A percentile compares a stretch with the other conserved stretches of the same genome.
Evolutionary conservation across 1,140 invertebrate genomes (phyloP).

Genomic region (Palaemon carinicauda): DNA sequence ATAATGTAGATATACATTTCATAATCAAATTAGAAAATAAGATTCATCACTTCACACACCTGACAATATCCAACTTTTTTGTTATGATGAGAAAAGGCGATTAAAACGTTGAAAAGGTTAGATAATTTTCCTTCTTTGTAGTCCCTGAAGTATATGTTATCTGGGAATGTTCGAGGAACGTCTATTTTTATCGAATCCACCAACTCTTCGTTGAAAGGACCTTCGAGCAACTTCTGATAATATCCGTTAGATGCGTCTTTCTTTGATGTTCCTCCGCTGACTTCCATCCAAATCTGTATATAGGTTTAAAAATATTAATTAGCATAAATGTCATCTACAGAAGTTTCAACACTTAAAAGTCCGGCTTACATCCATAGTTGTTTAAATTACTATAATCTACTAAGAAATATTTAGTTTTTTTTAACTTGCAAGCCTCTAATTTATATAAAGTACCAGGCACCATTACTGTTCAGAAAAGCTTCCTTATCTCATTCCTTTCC

Average conservation of each 20-base stretch:
- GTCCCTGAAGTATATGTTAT: conserved; percentile 89
- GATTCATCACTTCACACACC: conserved; percentile 64
- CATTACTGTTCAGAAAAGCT: too few species aligned
- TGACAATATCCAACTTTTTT: conserved; percentile 89
- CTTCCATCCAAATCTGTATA: conserved; percentile 36
- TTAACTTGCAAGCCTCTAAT: too few species aligned
- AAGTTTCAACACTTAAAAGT: too few species aligned
- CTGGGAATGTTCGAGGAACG: conserved; percentile 88
- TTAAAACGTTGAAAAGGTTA: conserved; percentile 80
- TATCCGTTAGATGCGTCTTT: neutral
- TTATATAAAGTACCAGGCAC: too few species aligned
- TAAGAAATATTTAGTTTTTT: too few species aligned
- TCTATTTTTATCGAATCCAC: conserved; percentile 74
- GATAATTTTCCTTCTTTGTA: conserved; percentile 72
- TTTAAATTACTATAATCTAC: too few species aligned
- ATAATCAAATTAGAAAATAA: too few species aligned
- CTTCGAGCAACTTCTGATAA: neutral
- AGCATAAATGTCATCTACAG: neutral
- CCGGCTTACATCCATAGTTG: too few species aligned
- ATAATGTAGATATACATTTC: too few species aligned
- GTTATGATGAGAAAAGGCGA: conserved; percentile 90
- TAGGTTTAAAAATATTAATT: too few species aligned
- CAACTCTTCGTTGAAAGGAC: neutral
- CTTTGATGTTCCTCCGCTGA: neutral
- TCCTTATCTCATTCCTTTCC: too few species aligned